phyloP scores from a whole-genome alignment of 2,113 vertebrate species.

The Ammodramus savannarum region DNA sequence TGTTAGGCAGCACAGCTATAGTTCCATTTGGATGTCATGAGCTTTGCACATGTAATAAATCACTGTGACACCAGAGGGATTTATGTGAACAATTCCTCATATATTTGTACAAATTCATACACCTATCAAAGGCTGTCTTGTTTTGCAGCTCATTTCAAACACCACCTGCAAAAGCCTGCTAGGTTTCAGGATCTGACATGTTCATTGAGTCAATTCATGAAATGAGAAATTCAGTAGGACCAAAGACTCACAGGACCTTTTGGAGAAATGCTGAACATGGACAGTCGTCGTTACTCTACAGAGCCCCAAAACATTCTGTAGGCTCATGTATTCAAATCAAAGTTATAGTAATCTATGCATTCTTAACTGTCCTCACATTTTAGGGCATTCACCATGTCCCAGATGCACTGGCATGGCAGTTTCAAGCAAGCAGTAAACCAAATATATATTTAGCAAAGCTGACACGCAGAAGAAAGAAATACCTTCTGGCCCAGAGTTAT shows the following conservation, averaged over 20 bases:
- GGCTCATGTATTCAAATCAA: neutral
- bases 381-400: neutral
- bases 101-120: neutral
- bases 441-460: neutral
- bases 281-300: neutral
- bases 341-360: neutral
- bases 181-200: neutral
- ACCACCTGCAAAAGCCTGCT: neutral
- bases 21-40: slow-evolving; percentile 12
- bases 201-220: neutral
- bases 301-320: neutral
- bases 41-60: slow-evolving; percentile 30
- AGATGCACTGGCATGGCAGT: neutral
- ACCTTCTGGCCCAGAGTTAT: neutral
- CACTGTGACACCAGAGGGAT: neutral
- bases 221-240: neutral
- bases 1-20: neutral
- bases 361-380: neutral
- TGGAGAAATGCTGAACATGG: neutral
- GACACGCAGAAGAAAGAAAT: neutral
- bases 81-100: slow-evolving; percentile 20
- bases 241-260: neutral
- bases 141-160: slow-evolving; percentile 12
- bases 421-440: neutral
- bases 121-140: slow-evolving; percentile 11